Percentiles rank a stretch among this genome's conserved stretches.
These are phyloP conservation scores for Apostichopus leukothele DNA, from an alignment of 53 echinoderm and acorn worm species.

Conservation along the genomic window DNA sequence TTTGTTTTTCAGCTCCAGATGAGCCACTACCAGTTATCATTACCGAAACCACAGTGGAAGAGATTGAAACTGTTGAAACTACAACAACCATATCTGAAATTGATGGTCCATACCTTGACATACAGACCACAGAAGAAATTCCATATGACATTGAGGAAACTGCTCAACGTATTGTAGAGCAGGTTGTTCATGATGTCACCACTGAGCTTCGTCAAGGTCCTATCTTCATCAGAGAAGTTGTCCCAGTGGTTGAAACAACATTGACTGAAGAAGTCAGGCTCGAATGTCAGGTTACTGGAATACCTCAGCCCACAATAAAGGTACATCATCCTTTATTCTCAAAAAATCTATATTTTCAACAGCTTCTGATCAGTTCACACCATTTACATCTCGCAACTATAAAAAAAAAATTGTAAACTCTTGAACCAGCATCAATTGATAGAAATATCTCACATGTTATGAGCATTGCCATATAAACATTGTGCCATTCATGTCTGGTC, in stretches of 20 bases:
- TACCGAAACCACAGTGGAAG: conserved; percentile 52
- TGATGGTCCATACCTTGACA: conserved; percentile 48
- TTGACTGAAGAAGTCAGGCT: conserved; percentile 69
- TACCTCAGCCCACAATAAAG: conserved; percentile 71
- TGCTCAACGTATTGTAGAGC: conserved; percentile 60
- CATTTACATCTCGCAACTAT: too few relatives aligned
- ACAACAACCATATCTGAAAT: conserved; percentile 45
- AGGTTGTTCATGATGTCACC: conserved; percentile 55
- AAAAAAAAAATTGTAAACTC: too few relatives aligned
- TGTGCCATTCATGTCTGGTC: too few relatives aligned
- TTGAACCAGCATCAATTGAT: too few relatives aligned
- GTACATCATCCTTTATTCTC: background rate
- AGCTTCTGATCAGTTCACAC: too few relatives aligned
- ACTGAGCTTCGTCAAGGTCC: conserved; percentile 68
- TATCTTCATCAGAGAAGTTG: conserved; percentile 67
- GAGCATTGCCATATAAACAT: too few relatives aligned
- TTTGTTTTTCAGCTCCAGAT: background rate
- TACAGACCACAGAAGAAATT: conserved; percentile 45
- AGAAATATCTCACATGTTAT: too few relatives aligned
- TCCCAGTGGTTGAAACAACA: conserved; percentile 53
- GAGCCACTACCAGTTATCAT: conserved; percentile 48
- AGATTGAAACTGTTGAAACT: conserved; percentile 65
- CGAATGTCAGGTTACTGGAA: conserved; percentile 87
- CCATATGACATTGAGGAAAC: conserved; percentile 61
- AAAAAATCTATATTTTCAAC: too few relatives aligned